A percentile compares a stretch with the other conserved stretches of the same genome.
phyloP scores from a whole-genome alignment of 53 echinoderm and acorn worm genomes.

The Actinopyga echinites region DNA sequence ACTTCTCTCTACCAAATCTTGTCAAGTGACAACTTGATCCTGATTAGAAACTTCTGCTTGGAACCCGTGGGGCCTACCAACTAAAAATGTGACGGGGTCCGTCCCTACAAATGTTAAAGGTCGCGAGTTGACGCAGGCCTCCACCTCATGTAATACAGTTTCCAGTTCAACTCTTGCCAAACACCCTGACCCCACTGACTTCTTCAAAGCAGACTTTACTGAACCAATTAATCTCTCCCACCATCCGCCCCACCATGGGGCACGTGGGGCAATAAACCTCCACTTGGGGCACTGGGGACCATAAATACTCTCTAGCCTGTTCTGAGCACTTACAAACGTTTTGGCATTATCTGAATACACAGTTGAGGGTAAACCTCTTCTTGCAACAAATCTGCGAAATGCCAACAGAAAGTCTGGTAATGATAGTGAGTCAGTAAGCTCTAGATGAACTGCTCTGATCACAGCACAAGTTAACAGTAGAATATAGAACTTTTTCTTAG shows the following conservation, averaged over 20 bases:
- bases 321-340: slow-evolving; percentile 17
- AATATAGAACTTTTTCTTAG: not conserved
- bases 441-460: slow-evolving; percentile 29
- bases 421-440: slow-evolving; percentile 18
- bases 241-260: too few species aligned
- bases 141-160: not conserved
- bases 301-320: not conserved
- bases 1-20: not conserved
- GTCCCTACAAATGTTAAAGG: slow-evolving; percentile 4
- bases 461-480: slow-evolving; percentile 31
- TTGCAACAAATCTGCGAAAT: slow-evolving; percentile 20
- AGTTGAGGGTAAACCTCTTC: slow-evolving; percentile 24
- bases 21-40: too few species aligned
- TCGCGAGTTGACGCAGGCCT: slow-evolving; percentile 9
- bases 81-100: too few species aligned
- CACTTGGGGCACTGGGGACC: not conserved
- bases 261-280: slow-evolving; percentile 20
- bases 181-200: not conserved
- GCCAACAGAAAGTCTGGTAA: slow-evolving; percentile 1
- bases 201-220: slow-evolving; percentile 21
- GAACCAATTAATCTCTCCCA: slow-evolving; percentile 26
- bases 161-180: slow-evolving; percentile 11
- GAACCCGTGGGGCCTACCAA: too few species aligned
- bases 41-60: too few species aligned
- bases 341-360: slow-evolving; percentile 36